Percentiles rank a stretch among this genome's conserved stretches.
phyloP scores from a whole-genome alignment of 2,797 vertebrate species.

The Selene dorsalis region DNA sequence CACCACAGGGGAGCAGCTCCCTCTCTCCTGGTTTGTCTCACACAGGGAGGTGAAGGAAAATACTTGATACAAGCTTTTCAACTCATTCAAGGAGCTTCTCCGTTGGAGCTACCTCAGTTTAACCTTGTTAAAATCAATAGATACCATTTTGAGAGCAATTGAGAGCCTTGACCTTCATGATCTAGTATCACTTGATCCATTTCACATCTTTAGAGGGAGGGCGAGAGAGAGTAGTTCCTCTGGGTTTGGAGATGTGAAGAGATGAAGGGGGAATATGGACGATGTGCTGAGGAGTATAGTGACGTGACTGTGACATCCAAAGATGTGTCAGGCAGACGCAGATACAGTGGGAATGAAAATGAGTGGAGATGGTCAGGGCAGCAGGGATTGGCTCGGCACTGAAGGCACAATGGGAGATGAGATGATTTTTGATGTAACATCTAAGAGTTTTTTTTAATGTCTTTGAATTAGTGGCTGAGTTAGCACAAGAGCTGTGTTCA shows the following conservation, averaged over 20 bases:
- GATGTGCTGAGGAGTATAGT: slow-evolving; percentile 12
- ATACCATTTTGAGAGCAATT: slow-evolving; percentile 30
- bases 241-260: slow-evolving; percentile 7
- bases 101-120: slow-evolving; percentile 3
- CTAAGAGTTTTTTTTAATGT: slow-evolving; percentile 14
- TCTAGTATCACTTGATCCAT: slow-evolving; percentile 32
- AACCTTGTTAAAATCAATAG: slow-evolving; percentile 55
- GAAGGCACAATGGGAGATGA: slow-evolving; percentile 24
- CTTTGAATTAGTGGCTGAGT: slow-evolving; percentile 38
- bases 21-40: not conserved
- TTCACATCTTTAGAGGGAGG: slow-evolving; percentile 14
- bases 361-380: slow-evolving; percentile 3
- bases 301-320: slow-evolving; percentile 10
- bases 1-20: not conserved
- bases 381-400: slow-evolving; percentile 26
- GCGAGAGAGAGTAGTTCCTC: not conserved
- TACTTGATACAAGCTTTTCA: slow-evolving; percentile 30
- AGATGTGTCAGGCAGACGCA: slow-evolving; percentile 15
- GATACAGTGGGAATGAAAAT: not conserved
- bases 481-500: not conserved
- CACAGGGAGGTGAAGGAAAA: slow-evolving; percentile 3
- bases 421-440: slow-evolving; percentile 40
- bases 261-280: not conserved
- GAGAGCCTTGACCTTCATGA: slow-evolving; percentile 39
- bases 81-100: slow-evolving; percentile 8